Evolutionary conservation across 2,113 vertebrate species (phyloP), one percentile per base, ranked within the genome.

Genomic region (Steatornis caripensis): DNA sequence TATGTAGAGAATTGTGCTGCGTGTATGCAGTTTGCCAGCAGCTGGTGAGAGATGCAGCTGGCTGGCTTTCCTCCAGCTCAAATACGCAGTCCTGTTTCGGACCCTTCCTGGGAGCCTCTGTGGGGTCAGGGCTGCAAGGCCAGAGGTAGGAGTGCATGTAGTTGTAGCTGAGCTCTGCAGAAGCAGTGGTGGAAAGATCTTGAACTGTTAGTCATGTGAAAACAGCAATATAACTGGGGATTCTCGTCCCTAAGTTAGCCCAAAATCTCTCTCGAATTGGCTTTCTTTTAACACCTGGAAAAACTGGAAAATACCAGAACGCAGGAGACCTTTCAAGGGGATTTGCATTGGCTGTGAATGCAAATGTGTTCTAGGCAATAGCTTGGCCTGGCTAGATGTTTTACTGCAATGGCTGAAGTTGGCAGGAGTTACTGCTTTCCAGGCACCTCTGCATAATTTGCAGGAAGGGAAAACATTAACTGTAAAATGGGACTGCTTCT

Each of bases 1-100:
- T 3, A 15, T 6, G 2, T 2, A 20, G 57, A 13, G 13, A 26
- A 19, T 34, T 0, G 0, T 51, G 26, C 58, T 10, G 10, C 9
- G 0, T 5, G 23, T 36, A 4, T 19, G 36, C 46, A 2, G 20
- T 9, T 55, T 43, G n/a, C 43, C 16, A 43, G 64, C 69, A 65
- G 48, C 41, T 39, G 55, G 8, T 79, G 74, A 76, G 51, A 34
- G 65, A 7, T 49, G 39, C 34, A 20, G 65, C 41, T 92, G 83
- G 32, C 49, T 79, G 84, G 64, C 87, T 24, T 75, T 89, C 19
- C 55, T 78, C 26, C 8, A 17, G 55, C 41, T 76, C 71, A 45
- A 19, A 70, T 0, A 0, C 3, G 0, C 26, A 4, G 23, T 49
- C 22, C 46, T 45, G 29, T 24, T 54, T 37, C 32, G 9, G 55